A percentile compares a stretch with the other conserved stretches of the same genome.
phyloP scores from a whole-genome alignment of 2,888 invertebrate species.

The Anthophora plumipes region DNA sequence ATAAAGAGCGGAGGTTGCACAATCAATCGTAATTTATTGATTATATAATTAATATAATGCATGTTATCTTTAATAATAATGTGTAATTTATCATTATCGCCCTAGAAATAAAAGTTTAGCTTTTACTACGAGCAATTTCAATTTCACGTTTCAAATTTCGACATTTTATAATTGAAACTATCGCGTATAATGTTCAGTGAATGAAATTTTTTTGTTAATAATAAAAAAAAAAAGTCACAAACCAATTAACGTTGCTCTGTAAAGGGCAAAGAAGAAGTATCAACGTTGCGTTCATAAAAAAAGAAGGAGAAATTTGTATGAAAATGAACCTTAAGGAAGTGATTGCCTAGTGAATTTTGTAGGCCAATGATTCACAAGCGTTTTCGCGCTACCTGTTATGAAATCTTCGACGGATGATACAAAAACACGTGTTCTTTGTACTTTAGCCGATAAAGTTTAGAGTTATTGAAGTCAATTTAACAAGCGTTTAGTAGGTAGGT shows the following conservation, averaged over 20 bases:
- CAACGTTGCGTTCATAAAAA: not conserved
- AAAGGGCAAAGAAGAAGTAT: constrained; percentile 3
- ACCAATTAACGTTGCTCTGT: not conserved
- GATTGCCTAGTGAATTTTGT: constrained; percentile 64
- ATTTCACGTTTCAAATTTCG: not conserved
- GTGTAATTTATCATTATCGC: not conserved
- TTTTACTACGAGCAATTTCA: not conserved
- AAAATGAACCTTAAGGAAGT: constrained; percentile 33
- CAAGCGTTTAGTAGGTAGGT: constrained; percentile 12
- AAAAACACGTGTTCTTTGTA: constrained; percentile 73
- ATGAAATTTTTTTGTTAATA: not conserved
- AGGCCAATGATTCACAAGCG: constrained; percentile 62
- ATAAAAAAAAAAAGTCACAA: not conserved
- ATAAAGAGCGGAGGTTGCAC: not conserved
- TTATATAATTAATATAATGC: not conserved
- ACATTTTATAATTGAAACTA: not conserved
- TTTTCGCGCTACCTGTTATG: constrained; percentile 79
- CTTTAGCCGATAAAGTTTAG: constrained; percentile 44
- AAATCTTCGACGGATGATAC: constrained; percentile 71
- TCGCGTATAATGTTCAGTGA: not conserved
- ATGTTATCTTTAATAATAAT: not conserved
- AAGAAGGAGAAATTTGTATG: constrained; percentile 20
- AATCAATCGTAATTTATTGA: not conserved
- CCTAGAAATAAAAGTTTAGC: not conserved
- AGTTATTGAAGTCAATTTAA: constrained; percentile 27